Evolutionary conservation across 2,797 vertebrate species (phyloP).

Genomic region (Myiotriccus ornatus): DNA sequence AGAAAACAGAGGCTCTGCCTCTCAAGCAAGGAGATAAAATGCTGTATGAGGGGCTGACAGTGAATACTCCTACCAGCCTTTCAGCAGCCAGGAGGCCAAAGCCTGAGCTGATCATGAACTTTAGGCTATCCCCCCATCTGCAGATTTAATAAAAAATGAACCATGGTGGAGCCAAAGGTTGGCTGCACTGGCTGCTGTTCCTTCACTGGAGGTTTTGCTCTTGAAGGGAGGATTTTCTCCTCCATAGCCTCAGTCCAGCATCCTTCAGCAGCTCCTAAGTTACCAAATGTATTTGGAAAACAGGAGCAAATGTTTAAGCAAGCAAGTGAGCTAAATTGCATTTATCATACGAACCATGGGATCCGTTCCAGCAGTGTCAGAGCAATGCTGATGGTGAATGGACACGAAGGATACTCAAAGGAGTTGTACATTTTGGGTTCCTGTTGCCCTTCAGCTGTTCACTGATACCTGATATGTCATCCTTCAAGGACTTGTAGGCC

Average conservation of each 20-base stretch:
- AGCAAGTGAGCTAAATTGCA: accelerated
- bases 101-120: neutral
- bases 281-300: neutral
- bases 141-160: neutral
- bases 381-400: neutral
- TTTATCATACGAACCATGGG: accelerated
- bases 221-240: neutral
- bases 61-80: neutral
- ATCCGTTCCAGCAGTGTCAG: neutral
- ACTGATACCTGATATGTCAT: neutral
- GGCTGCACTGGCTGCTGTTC: neutral
- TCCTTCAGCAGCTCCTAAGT: neutral
- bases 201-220: neutral
- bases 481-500: neutral
- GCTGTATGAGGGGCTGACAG: neutral
- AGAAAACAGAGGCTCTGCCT: neutral
- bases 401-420: neutral
- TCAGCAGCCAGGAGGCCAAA: neutral
- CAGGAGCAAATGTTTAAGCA: neutral
- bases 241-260: neutral
- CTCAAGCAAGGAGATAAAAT: neutral
- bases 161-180: neutral
- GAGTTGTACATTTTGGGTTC: neutral
- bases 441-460: neutral
- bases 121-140: neutral